These are phyloP conservation scores for Halichoeres trimaculatus DNA, from an alignment of 2,113 vertebrate species.

Conservation along the genomic window DNA sequence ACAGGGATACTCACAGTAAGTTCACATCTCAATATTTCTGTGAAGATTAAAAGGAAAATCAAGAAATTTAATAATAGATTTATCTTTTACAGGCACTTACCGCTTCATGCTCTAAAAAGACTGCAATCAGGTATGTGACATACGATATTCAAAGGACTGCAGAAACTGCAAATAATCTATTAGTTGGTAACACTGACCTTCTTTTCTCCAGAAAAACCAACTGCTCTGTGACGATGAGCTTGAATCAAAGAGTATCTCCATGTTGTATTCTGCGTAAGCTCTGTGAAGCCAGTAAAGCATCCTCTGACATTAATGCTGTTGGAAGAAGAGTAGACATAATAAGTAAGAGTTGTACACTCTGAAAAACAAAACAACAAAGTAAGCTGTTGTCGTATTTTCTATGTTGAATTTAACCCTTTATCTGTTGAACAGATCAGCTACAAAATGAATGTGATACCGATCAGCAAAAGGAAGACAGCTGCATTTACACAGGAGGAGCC, in stretches of 20 bases:
- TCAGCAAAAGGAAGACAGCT: conserved; percentile 17
- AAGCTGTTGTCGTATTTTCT: too few relatives aligned
- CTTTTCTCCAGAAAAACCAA: conserved; percentile 36
- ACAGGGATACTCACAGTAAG: conserved; percentile 59
- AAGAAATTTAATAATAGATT: background rate
- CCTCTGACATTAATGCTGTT: conserved; percentile 35
- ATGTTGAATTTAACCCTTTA: conserved; percentile 19
- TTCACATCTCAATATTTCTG: background rate
- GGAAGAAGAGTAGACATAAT: conserved; percentile 46
- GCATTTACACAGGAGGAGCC: conserved; percentile 26
- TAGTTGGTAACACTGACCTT: background rate
- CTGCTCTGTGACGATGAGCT: conserved; percentile 58
- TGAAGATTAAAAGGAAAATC: background rate
- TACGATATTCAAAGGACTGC: background rate
- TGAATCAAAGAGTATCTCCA: conserved; percentile 19
- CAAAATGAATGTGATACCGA: conserved; percentile 28
- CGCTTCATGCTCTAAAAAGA: conserved; percentile 42
- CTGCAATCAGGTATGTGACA: conserved; percentile 57
- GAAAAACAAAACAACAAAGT: background rate
- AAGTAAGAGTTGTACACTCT: conserved; percentile 53
- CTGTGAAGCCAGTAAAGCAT: conserved; percentile 22
- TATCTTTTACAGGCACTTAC: conserved; percentile 58
- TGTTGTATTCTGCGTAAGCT: conserved; percentile 72
- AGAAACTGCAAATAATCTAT: fast-evolving
- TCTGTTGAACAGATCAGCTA: conserved; percentile 25